Evolutionary conservation across 1,140 invertebrate genomes (phyloP).

Genomic region (Phortica variegata): DNA sequence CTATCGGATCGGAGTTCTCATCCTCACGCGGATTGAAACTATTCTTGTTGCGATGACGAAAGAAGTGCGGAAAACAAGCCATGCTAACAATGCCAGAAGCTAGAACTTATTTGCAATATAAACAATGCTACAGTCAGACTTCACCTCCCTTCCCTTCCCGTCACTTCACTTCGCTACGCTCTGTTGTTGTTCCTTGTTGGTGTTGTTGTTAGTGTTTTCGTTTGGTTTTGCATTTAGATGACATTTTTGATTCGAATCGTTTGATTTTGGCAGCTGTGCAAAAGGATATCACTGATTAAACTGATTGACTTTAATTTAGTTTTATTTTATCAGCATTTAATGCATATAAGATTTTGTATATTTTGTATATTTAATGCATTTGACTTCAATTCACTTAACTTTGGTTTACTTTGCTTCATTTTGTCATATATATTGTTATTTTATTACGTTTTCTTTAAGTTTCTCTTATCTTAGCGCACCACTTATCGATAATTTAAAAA

Average conservation of each 20-base stretch:
- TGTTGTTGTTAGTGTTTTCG: neutral
- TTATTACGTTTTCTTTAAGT: neutral
- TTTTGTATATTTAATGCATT: neutral
- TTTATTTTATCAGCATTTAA: no score
- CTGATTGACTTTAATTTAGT: no score
- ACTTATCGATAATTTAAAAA: neutral
- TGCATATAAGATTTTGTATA: no score
- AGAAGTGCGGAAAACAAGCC: constrained; percentile 50
- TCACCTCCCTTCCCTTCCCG: no score
- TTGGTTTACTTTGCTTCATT: neutral
- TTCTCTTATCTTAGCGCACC: neutral
- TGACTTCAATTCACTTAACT: neutral
- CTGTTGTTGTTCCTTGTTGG: constrained; percentile 9
- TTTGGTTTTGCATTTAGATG: neutral
- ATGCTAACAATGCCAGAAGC: no score
- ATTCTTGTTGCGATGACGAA: constrained; percentile 42
- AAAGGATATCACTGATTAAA: no score
- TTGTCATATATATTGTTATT: neutral
- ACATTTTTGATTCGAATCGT: no score
- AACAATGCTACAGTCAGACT: no score
- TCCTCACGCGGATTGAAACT: constrained; percentile 48
- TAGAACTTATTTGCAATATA: no score
- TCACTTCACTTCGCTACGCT: no score
- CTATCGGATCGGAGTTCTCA: constrained; percentile 47
- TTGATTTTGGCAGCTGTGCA: no score